Conservation (phyloP, 1,140 invertebrate species). For the Notospermus geniculatus region DNA sequence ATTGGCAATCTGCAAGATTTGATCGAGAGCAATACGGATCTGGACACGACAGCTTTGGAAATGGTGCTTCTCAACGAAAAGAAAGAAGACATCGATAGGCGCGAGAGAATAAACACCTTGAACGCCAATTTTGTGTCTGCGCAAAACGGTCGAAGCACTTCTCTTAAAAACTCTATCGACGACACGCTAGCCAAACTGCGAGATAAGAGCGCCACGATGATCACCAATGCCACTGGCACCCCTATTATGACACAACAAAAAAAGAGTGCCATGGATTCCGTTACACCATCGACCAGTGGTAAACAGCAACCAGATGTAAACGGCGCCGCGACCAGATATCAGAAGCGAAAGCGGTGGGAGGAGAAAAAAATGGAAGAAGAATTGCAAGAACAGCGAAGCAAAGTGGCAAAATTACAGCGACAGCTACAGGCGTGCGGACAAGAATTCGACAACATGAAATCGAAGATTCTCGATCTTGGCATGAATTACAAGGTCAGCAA, state of each 20-base stretch:
- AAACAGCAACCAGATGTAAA: too few species aligned
- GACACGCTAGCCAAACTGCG: constrained; percentile 8
- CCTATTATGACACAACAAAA: constrained; percentile 7
- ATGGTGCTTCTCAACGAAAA: constrained; percentile 2
- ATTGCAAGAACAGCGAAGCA: constrained; percentile 1
- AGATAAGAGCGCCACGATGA: background rate
- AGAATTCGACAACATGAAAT: constrained; percentile 7
- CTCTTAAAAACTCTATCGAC: constrained; percentile 6
- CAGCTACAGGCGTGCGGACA: constrained; percentile 5
- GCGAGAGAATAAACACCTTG: constrained; percentile 2
- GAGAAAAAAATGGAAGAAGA: constrained; percentile 9
- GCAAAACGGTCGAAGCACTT: constrained; percentile 4
- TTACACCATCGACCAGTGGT: background rate
- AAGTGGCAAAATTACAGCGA: background rate
- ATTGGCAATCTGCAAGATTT: constrained; percentile 10
- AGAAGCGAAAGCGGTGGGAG: constrained; percentile 6
- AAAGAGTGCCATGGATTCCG: constrained; percentile 6
- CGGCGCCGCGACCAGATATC: background rate
- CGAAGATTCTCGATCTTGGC: constrained; percentile 1
- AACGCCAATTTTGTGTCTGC: constrained; percentile 4
- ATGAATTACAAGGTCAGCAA: constrained; percentile 6
- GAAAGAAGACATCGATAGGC: constrained; percentile 4
- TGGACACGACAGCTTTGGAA: constrained; percentile 5
- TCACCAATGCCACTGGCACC: background rate
- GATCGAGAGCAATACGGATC: background rate